Base-by-base conservation (phyloP, 2,113 vertebrate species). In the Anguilla japonica region DNA sequence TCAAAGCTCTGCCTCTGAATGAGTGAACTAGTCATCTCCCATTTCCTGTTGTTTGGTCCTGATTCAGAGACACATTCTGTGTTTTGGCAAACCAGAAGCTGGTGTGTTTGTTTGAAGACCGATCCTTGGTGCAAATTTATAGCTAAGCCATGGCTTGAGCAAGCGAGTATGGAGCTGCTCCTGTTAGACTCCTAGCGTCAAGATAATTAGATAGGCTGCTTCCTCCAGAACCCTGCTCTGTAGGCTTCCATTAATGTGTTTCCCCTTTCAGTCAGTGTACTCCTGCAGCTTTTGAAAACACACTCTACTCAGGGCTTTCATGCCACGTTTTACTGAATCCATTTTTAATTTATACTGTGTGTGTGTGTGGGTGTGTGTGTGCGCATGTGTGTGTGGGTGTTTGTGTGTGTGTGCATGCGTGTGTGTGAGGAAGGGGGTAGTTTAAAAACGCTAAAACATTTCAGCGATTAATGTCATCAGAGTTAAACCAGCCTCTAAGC, bases 381-480 rank as follows among this genome's bases (percentile, higher is more conserved):
- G 57, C 18, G 57, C 15, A 18, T 46, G 43, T 46, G 43, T 16
- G 43, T 9, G 26, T 71, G 63, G 1, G 26, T 16, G 63, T 26
- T 13, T 60, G 57, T 18, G 15, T 53, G 50, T 67, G 50, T 53
- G n/a, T 34, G 71, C 4, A 7, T 5, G 71, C 1, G 71, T 13
- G 71, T 34, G 26, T 3, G 60, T 3, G 63, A 20, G 9, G 26
- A 3, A n/a, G 63, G 63, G 71, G 1, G 71, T 2, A 34, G n/a
- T 75, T 75, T 75, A 75, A 13, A 75, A 34, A 75, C n/a, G 34
- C n/a, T 75, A 6, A 75, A 75, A 34, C 71, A 75, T 75, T 75
- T 34, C 71, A 75, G 71, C 71, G 71, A 75, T 75, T 75, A 75
- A 75, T 75, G 71, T 75, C 71, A 75, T 75, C 34, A 75, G 71